Evolutionary conservation across 2,888 invertebrate species (phyloP).

Genomic region (Agapostemon virescens): DNA sequence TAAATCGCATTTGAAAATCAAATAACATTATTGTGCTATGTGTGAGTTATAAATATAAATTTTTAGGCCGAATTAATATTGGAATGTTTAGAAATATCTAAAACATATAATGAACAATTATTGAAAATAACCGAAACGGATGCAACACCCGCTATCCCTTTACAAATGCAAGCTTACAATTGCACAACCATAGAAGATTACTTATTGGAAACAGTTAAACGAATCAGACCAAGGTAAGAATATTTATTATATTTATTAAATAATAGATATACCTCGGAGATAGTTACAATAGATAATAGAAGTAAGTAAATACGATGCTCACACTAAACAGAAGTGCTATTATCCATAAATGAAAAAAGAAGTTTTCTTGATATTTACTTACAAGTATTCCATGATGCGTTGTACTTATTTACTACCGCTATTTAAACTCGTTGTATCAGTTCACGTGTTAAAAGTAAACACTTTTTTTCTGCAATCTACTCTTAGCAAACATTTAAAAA

Average conservation of each 20-base stretch:
- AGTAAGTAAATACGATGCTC: not conserved
- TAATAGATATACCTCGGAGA: not conserved
- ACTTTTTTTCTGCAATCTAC: too few species aligned
- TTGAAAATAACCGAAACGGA: constrained; percentile 81
- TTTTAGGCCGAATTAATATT: constrained; percentile 91
- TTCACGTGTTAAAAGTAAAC: too few species aligned
- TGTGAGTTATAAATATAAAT: constrained; percentile 23
- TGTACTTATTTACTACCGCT: too few species aligned
- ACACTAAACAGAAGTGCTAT: not conserved
- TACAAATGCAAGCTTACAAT: constrained; percentile 91
- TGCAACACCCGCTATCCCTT: constrained; percentile 85
- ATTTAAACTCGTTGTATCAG: too few species aligned
- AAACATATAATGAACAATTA: constrained; percentile 84
- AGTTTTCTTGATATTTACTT: too few species aligned
- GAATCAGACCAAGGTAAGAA: constrained; percentile 89
- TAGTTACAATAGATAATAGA: not conserved
- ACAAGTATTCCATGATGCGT: too few species aligned
- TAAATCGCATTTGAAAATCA: not conserved
- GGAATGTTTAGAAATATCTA: constrained; percentile 92
- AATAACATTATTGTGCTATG: not conserved
- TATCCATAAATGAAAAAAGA: too few species aligned
- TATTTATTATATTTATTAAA: not conserved
- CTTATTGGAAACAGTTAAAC: constrained; percentile 88
- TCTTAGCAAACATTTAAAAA: too few species aligned
- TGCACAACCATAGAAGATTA: constrained; percentile 89